Evolutionary conservation across 2,888 invertebrate species (phyloP).

Genomic region (Branchellion lobata): DNA sequence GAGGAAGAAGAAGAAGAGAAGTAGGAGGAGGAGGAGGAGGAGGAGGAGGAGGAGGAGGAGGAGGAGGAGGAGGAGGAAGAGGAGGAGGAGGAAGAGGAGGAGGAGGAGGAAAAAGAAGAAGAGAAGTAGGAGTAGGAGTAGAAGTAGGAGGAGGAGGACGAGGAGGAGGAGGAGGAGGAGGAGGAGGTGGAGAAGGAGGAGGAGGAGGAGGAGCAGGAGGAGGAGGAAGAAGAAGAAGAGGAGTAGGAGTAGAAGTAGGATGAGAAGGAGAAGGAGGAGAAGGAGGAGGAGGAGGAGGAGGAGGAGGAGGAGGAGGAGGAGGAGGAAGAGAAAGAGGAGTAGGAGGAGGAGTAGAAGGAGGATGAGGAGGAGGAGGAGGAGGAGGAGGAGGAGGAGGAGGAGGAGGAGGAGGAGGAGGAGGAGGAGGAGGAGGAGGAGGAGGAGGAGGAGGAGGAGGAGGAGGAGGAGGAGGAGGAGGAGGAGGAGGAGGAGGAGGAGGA

Average conservation of each 20-base stretch:
- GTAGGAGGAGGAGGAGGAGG: too few relatives aligned
- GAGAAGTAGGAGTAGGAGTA: too few relatives aligned
- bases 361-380: too few relatives aligned
- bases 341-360: too few relatives aligned
- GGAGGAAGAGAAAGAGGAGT: not conserved
- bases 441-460: not conserved
- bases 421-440: not conserved
- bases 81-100: not conserved
- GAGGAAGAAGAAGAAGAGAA: too few relatives aligned
- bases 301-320: not conserved
- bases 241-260: too few relatives aligned
- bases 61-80: not conserved
- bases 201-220: not conserved
- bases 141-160: too few relatives aligned
- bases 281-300: not conserved
- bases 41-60: not conserved
- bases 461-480: not conserved
- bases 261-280: too few relatives aligned
- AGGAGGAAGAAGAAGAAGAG: too few relatives aligned
- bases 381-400: not conserved
- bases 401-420: not conserved
- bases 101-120: not conserved
- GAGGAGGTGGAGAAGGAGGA: too few relatives aligned
- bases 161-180: not conserved
- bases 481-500: not conserved